Percentiles rank a stretch among this genome's conserved stretches.
phyloP scores from a whole-genome alignment of 2,888 invertebrate species.

The Synergus itoensis region DNA sequence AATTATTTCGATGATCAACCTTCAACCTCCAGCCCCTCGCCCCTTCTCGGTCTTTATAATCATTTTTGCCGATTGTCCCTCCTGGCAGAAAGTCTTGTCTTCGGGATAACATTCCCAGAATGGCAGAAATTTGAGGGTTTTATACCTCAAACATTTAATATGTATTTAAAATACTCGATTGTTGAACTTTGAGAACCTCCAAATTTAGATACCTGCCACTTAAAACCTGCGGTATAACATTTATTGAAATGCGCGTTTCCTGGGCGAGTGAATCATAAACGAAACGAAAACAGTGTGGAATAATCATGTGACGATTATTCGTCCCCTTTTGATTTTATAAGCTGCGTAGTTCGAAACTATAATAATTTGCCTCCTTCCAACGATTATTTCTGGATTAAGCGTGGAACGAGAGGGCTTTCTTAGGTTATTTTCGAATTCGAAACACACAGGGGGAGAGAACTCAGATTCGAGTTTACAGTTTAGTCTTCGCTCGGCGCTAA shows the following conservation, averaged over 20 bases:
- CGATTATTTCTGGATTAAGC: constrained; percentile 61
- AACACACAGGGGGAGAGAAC: constrained; percentile 41
- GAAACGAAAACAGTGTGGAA: background rate
- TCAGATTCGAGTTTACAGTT: constrained; percentile 49
- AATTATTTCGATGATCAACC: constrained; percentile 33
- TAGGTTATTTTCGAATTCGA: constrained; percentile 59
- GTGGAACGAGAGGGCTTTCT: constrained; percentile 49
- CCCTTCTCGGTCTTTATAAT: background rate
- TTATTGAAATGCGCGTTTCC: background rate
- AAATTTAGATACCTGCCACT: background rate
- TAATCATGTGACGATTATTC: background rate
- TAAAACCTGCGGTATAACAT: background rate
- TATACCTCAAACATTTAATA: background rate
- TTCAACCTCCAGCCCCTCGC: constrained; percentile 6
- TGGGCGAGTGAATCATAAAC: constrained; percentile 3
- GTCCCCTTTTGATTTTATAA: constrained; percentile 13
- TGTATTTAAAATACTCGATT: background rate
- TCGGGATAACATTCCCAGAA: background rate
- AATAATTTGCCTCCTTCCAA: constrained; percentile 48
- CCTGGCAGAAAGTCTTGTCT: too few relatives aligned
- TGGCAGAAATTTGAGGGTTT: background rate
- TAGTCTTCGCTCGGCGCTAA: constrained; percentile 51
- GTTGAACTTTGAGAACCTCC: too few relatives aligned
- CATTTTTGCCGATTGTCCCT: too few relatives aligned
- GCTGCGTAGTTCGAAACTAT: constrained; percentile 6